Conservation (phyloP, 2,797 vertebrate genomes). For the Microchirus variegatus region DNA sequence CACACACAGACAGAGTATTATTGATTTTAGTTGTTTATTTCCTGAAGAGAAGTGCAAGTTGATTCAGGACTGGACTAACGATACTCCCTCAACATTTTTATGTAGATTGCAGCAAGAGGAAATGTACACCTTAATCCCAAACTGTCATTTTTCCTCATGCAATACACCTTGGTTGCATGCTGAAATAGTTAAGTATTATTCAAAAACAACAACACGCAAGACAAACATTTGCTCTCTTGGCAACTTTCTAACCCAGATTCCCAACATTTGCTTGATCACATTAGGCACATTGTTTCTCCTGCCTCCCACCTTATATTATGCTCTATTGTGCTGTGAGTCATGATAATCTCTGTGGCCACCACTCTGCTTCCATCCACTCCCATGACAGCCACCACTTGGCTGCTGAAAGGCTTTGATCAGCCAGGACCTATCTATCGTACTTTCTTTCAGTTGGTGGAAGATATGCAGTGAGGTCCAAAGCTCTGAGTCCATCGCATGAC, state of each 20-base stretch:
- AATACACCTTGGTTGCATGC: neutral
- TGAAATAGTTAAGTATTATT: too few relatives aligned
- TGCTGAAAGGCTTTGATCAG: constrained; percentile 10
- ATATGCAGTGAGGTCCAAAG: constrained; percentile 7
- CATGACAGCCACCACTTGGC: constrained; percentile 36
- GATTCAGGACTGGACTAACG: constrained; percentile 46
- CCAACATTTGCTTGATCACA: constrained; percentile 26
- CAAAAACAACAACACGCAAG: neutral
- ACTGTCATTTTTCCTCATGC: neutral
- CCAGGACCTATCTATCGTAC: constrained; percentile 16
- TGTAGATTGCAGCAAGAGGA: constrained; percentile 42
- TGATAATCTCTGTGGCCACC: constrained; percentile 23
- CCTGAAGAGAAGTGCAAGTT: constrained; percentile 47
- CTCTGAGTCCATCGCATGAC: constrained; percentile 10
- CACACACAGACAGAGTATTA: constrained; percentile 49
- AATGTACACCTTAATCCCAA: constrained; percentile 30
- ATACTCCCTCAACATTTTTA: constrained; percentile 51
- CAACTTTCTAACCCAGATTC: constrained; percentile 21
- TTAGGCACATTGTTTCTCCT: constrained; percentile 30
- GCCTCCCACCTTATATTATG: constrained; percentile 33
- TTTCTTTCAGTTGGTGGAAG: constrained; percentile 26
- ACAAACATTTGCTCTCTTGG: constrained; percentile 17
- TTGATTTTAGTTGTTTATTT: constrained; percentile 62
- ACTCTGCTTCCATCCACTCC: constrained; percentile 21
- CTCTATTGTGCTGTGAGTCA: constrained; percentile 21